phyloP scores from a whole-genome alignment of 2,888 invertebrate species.

The Carcina quercana region DNA sequence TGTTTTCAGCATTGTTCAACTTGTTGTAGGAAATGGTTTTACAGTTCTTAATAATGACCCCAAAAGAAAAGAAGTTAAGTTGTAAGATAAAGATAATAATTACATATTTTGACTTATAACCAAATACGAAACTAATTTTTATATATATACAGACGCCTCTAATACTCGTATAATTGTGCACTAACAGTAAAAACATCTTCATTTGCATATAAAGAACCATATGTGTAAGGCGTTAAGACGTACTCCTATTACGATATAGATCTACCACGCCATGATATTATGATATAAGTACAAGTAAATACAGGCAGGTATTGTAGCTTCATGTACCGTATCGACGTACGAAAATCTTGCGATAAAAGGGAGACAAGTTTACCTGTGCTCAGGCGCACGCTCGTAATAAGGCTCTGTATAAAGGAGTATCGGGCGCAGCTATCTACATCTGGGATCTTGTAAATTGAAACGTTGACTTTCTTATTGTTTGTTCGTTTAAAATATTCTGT shows the following conservation, averaged over 20 bases:
- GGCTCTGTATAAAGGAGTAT: conserved; percentile 54
- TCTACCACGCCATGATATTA: conserved; percentile 37
- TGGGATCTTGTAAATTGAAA: conserved; percentile 68
- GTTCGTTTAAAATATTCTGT: not conserved
- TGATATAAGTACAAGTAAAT: conserved; percentile 21
- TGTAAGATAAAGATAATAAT: too few species aligned
- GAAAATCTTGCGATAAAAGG: conserved; percentile 63
- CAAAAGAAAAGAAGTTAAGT: too few species aligned
- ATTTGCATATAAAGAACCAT: too few species aligned
- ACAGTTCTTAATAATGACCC: too few species aligned
- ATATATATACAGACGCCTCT: too few species aligned
- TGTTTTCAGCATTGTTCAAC: too few species aligned
- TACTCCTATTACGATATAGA: conserved; percentile 36
- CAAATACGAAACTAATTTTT: too few species aligned
- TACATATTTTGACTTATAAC: too few species aligned
- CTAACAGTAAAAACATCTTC: too few species aligned
- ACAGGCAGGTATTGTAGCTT: conserved; percentile 24
- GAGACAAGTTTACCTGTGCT: conserved; percentile 67
- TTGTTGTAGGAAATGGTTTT: too few species aligned
- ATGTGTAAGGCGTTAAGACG: conserved; percentile 33
- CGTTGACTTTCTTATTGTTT: conserved; percentile 26
- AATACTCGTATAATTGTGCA: too few species aligned
- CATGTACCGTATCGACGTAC: conserved; percentile 51
- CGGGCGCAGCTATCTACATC: conserved; percentile 49
- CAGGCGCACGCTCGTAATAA: conserved; percentile 57